Evolutionary conservation across 1,140 invertebrate genomes (phyloP), one percentile per base, ranked within the genome.

Genomic region (Calephelis nemesis): DNA sequence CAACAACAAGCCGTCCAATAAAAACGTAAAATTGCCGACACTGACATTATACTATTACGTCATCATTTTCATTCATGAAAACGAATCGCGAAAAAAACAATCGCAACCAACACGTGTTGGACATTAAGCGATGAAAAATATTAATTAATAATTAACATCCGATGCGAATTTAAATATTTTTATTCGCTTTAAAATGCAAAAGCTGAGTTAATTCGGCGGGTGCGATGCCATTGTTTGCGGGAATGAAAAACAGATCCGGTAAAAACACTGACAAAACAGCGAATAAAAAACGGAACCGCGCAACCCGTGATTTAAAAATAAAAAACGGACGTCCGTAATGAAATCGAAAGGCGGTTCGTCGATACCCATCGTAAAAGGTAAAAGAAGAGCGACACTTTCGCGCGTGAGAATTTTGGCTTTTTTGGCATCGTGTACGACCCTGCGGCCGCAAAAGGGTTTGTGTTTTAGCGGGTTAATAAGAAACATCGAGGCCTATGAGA

Each of bases 1-100:
- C 82, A 85, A 87, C 83, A 87, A 86, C 83, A 86, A 79, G 76
- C 81, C 74, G 78, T 76, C 82, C 85, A 90, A 91, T 91, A 90
- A 91, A 91, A 88, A 91, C 85, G 85, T 88, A 82, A 90, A 90
- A 91, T 87, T 87, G 81, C 84, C 85, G 83, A 79, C 87, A 81
- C 87, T 90, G 86, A 88, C 85, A 90, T 90, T 91, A 90, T 90
- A 84, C 89, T 89, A 91, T 91, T 88, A 90, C 87, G 87, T 90
- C 89, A 91, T 89, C 86, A 86, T 84, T 45, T 87, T 78, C 89
- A 91, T 91, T 91, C 89, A 91, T 88, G 83, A 84, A 87, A 85
- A 84, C 83, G 85, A 84, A 79, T 81, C 81, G 81, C 74, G 81
- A 86, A 89, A 45, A 88, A 88, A 88, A 91, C 85, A 89, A 91